Conservation (phyloP, 2,797 vertebrate genomes). For the Aldrovandia affinis region DNA sequence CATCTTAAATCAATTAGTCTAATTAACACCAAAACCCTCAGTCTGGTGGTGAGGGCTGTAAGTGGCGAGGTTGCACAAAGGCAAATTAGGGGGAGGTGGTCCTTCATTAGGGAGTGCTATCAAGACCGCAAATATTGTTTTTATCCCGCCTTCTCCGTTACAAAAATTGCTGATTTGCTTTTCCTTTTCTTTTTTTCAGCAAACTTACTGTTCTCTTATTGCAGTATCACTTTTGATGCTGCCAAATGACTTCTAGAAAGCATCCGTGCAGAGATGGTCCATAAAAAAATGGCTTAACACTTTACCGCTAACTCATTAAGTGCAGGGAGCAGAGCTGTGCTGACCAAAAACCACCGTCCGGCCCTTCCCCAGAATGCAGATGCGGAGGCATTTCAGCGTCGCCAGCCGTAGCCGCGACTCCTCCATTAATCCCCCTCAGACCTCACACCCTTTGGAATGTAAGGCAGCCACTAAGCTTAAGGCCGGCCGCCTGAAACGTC, state of each 20-base stretch:
- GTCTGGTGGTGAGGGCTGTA: conserved; percentile 46
- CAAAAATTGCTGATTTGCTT: conserved; percentile 39
- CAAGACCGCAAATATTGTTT: conserved; percentile 42
- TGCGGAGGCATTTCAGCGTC: background rate
- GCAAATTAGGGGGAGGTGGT: conserved; percentile 42
- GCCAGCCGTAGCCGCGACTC: background rate
- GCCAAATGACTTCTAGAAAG: background rate
- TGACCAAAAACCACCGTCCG: background rate
- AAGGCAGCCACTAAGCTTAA: background rate
- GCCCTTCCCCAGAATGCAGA: background rate
- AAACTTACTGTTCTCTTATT: conserved; percentile 26
- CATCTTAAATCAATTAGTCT: conserved; percentile 54
- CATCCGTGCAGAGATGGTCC: background rate
- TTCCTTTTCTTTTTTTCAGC: conserved; percentile 25
- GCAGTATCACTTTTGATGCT: conserved; percentile 5
- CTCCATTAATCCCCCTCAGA: background rate
- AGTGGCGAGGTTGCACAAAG: conserved; percentile 46
- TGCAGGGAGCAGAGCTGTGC: background rate
- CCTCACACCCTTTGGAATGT: background rate
- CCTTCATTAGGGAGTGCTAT: conserved; percentile 24
- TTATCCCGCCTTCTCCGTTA: conserved; percentile 31
- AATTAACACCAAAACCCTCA: conserved; percentile 61
- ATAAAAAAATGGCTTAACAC: background rate
- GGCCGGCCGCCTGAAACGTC: background rate
- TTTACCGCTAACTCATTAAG: background rate